Evolutionary conservation across 2,888 invertebrate genomes (phyloP).

Genomic region (Leptopilina myrica): DNA sequence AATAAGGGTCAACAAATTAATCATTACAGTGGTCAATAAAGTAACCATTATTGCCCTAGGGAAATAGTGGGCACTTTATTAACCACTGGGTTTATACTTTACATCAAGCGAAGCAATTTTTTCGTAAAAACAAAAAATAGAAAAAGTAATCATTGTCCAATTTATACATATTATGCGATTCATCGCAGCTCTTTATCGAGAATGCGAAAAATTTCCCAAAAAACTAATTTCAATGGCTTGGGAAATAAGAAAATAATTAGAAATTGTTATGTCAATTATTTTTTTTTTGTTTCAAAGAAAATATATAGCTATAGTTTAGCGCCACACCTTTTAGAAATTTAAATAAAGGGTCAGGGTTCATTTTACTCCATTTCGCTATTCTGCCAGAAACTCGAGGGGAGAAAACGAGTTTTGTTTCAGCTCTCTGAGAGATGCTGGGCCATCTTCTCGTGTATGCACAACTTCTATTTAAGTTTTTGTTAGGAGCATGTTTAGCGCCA

Average conservation of each 20-base stretch:
- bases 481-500: slow-evolving; percentile 35
- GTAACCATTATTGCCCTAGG: too few relatives aligned
- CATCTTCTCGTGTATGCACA: slow-evolving; percentile 9
- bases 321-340: slow-evolving; percentile 29
- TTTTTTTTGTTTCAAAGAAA: background rate
- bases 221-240: too few relatives aligned
- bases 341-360: slow-evolving; percentile 41
- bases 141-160: too few relatives aligned
- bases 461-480: slow-evolving; percentile 27
- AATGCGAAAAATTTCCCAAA: too few relatives aligned
- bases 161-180: too few relatives aligned
- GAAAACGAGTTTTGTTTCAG: slow-evolving; percentile 36
- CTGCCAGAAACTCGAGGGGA: slow-evolving; percentile 23
- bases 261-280: background rate
- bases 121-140: too few relatives aligned
- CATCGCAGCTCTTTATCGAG: too few relatives aligned
- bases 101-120: too few relatives aligned
- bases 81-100: too few relatives aligned
- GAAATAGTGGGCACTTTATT: too few relatives aligned
- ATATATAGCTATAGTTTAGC: slow-evolving; percentile 1
- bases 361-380: slow-evolving; percentile 36
- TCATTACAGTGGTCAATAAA: too few relatives aligned
- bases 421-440: slow-evolving; percentile 25
- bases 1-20: too few relatives aligned
- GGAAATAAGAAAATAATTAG: background rate